Evolutionary conservation across 2,113 vertebrate genomes (phyloP).

Genomic region (Silurus meridionalis): DNA sequence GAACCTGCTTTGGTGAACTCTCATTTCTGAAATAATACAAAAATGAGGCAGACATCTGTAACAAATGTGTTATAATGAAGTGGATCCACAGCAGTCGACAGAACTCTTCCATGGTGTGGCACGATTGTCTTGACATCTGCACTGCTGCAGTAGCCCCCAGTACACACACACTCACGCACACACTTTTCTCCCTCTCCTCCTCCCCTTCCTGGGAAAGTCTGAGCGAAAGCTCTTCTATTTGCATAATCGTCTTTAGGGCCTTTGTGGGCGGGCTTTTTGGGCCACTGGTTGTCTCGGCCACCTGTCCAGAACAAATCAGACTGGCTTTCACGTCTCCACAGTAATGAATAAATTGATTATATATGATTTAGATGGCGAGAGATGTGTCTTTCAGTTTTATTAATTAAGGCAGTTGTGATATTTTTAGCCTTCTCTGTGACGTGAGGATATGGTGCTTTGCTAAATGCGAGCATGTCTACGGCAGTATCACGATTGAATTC

Average conservation of each 20-base stretch:
- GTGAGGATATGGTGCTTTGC: background rate
- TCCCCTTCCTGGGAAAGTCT: conserved; percentile 83
- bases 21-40: no score
- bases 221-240: conserved; percentile 72
- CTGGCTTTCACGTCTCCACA: conserved; percentile 59
- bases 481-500: background rate
- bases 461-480: background rate
- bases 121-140: background rate
- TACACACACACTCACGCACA: background rate
- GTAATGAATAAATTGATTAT: conserved; percentile 76
- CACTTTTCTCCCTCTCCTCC: conserved; percentile 63
- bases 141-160: background rate
- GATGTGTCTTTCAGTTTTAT: conserved; percentile 42
- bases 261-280: conserved; percentile 76
- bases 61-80: background rate
- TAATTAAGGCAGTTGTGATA: conserved; percentile 14
- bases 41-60: background rate
- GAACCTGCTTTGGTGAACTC: background rate
- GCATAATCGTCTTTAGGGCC: conserved; percentile 85
- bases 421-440: background rate
- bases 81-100: background rate
- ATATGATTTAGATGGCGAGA: conserved; percentile 57
- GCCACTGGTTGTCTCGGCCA: conserved; percentile 72
- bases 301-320: conserved; percentile 86
- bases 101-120: background rate